Evolutionary conservation across 2,888 invertebrate species (phyloP).

Genomic region (Cheilosia grossa): DNA sequence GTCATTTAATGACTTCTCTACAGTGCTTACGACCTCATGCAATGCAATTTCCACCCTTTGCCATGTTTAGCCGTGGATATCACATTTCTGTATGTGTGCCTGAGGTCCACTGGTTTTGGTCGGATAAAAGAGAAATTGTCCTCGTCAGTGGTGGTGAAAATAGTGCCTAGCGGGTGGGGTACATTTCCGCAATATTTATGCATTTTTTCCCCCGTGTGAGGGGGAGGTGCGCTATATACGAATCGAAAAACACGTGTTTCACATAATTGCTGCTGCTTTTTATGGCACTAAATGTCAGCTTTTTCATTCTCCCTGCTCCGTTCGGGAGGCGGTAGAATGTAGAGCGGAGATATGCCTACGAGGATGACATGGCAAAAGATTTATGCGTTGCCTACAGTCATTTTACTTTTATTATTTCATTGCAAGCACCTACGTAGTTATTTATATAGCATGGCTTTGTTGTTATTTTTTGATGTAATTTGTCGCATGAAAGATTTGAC

Average conservation of each 20-base stretch:
- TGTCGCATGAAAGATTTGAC: conserved; percentile 43
- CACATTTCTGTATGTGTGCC: conserved; percentile 13
- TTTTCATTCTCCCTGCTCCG: conserved; percentile 17
- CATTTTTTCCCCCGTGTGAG: background rate
- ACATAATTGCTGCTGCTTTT: conserved; percentile 53
- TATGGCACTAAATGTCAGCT: conserved; percentile 34
- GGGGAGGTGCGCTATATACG: background rate
- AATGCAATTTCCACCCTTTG: background rate
- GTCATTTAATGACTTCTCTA: no score
- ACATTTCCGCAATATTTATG: conserved; percentile 15
- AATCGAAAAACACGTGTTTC: conserved; percentile 44
- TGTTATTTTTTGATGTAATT: conserved; percentile 30
- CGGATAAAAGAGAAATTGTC: conserved; percentile 19
- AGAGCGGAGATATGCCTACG: background rate
- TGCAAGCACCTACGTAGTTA: conserved; percentile 21
- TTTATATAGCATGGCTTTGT: conserved; percentile 2
- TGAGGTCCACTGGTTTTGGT: background rate
- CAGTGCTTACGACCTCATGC: no score
- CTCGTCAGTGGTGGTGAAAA: conserved; percentile 14
- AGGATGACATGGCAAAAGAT: conserved; percentile 23
- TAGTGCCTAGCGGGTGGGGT: conserved; percentile 9
- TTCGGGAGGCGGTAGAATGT: background rate
- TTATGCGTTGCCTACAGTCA: conserved; percentile 38
- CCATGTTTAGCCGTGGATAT: no score
- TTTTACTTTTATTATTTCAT: conserved; percentile 28